These are phyloP conservation scores for Rhea americana DNA, from an alignment of 2,113 vertebrate species.

Conservation along the genomic window DNA sequence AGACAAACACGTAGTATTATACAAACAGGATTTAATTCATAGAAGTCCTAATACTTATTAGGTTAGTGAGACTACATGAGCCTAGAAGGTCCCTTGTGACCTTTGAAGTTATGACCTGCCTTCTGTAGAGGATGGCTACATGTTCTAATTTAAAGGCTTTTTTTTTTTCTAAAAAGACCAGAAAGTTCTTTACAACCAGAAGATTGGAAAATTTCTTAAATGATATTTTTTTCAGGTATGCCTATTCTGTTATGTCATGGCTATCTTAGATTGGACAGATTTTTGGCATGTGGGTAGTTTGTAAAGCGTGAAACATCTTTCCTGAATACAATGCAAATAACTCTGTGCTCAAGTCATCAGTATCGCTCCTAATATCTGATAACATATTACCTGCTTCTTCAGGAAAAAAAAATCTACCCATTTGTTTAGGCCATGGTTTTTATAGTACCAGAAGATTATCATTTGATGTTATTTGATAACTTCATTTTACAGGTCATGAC, in stretches of 20 bases:
- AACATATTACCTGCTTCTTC: rapidly evolving
- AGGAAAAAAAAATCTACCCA: background rate
- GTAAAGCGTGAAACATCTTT: background rate
- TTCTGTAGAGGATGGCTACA: background rate
- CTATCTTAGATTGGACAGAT: background rate
- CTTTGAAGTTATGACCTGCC: background rate
- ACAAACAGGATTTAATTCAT: background rate
- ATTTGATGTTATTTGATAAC: background rate
- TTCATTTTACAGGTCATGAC: background rate
- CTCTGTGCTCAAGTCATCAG: background rate
- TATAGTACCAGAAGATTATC: background rate
- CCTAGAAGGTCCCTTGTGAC: background rate
- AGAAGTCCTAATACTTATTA: background rate
- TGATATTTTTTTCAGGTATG: background rate
- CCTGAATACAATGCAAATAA: background rate
- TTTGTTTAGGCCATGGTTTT: background rate
- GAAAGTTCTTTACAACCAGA: background rate
- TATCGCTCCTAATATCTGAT: background rate
- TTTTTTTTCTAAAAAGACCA: background rate
- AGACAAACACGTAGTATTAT: background rate
- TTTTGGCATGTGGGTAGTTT: background rate
- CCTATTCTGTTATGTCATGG: background rate
- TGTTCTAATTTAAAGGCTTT: background rate
- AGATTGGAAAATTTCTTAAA: background rate
- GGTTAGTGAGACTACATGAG: background rate